A percentile compares a stretch with the other conserved stretches of the same genome.
Conservation (phyloP, 1,140 invertebrate genomes). For the Eurosta solidaginis region DNA sequence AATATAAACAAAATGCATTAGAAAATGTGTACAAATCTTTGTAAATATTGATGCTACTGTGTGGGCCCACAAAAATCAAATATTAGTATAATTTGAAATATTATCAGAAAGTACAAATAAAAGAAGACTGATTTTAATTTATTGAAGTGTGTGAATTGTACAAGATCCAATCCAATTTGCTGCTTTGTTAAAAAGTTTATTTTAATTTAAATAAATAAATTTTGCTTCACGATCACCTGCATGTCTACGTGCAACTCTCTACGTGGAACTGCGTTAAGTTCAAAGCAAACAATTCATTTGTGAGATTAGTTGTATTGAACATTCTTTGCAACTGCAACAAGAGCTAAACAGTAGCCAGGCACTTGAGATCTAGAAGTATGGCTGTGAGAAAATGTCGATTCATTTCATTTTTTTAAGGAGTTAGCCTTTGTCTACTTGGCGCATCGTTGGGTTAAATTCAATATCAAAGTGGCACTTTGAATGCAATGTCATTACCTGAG, state of each 20-base stretch:
- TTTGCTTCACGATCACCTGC: neutral
- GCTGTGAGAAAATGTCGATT: neutral
- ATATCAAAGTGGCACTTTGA: too few species aligned
- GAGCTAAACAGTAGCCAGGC: neutral
- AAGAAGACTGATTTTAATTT: too few species aligned
- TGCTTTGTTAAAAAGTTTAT: neutral
- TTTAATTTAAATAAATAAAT: constrained; percentile 7
- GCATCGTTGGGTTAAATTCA: too few species aligned
- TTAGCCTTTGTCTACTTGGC: neutral
- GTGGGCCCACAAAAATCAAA: constrained; percentile 31
- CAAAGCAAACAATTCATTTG: constrained; percentile 6
- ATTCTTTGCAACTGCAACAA: neutral
- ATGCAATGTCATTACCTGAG: too few species aligned
- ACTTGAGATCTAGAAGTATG: neutral
- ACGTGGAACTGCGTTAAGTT: neutral
- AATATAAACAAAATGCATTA: neutral
- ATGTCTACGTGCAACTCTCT: too few species aligned
- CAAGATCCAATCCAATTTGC: neutral
- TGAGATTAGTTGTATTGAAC: constrained; percentile 22
- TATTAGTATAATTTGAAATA: constrained; percentile 32
- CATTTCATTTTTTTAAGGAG: neutral
- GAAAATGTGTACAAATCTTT: neutral
- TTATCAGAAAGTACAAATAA: too few species aligned
- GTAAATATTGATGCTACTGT: constrained; percentile 32
- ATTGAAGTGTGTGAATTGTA: neutral